Base-by-base conservation (phyloP, 2,797 vertebrate genomes). In the Sebastiscus albofasciatus region DNA sequence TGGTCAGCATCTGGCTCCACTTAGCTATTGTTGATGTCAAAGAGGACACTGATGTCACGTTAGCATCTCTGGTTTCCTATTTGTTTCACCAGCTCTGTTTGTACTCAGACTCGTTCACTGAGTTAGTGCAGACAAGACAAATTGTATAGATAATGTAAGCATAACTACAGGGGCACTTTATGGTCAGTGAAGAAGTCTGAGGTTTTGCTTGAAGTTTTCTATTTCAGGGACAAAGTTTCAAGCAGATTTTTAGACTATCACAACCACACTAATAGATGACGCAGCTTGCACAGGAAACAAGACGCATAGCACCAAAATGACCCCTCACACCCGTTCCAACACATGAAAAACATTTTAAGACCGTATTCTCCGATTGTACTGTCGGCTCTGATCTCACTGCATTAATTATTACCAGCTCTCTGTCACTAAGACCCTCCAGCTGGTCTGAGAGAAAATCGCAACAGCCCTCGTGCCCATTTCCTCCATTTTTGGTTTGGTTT, bases 1-100 rank as follows among this genome's bases (percentile, higher is more conserved):
- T 91, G 83, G 88, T 81, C 86, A 78, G 91, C 92, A 84, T 94
- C 81, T 94, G 93, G 92, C 93, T 74, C 77, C 90, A 87, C 83
- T 94, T 94, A 91, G 87, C 79, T 68, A 33, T 83, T 93, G 83
- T 86, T 75, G 83, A 82, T 89, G 86, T 90, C 87, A 87, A 33
- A 89, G 84, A 93, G 92, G 90, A 90, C 93, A 81, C 77, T 2
- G 81, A 60, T 58, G 78, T 66, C 72, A 29, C 3, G 16, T 74
- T 39, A 2, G 12, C 77, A 52, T 79, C 67, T 13, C 10, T 58
- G 61, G 24, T 65, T 71, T 62, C 22, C 34, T 66, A 0, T 77
- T 82, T 81, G 58, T 80, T 55, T 80, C 14, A 34, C 13, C 54
- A 52, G 54, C 54, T 60, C 52, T 62, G 33, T 70, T 64, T 58